Evolutionary conservation across 1,140 invertebrate species (phyloP).

Genomic region (Microplitis demolitor): DNA sequence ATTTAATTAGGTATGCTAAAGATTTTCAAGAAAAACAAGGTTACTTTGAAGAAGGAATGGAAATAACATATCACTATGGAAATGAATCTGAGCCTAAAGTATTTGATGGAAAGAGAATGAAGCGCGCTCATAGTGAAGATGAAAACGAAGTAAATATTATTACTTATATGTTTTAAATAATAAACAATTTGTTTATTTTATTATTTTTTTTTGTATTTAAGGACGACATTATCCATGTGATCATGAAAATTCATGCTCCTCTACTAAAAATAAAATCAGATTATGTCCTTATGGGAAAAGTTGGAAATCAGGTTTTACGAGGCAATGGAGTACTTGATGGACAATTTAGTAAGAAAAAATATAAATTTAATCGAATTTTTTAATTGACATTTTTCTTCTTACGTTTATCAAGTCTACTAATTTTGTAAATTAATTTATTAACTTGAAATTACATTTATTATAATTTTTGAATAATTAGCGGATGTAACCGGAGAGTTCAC

Average conservation of each 20-base stretch:
- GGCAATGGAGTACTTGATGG: constrained; percentile 50
- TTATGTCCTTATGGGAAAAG: constrained; percentile 52
- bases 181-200: constrained; percentile 17
- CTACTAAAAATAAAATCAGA: constrained; percentile 48
- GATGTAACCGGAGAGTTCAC: constrained; percentile 54
- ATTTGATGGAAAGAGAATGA: constrained; percentile 39
- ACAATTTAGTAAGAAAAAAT: constrained; percentile 51
- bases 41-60: constrained; percentile 56
- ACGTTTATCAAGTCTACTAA: too few species aligned
- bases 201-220: constrained; percentile 35
- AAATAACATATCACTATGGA: constrained; percentile 56
- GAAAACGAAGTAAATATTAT: constrained; percentile 44
- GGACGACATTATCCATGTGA: constrained; percentile 57
- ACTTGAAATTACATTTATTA: background rate
- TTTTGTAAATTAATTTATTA: background rate
- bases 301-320: constrained; percentile 45
- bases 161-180: background rate
- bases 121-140: constrained; percentile 46
- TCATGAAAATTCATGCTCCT: constrained; percentile 51
- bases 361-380: background rate
- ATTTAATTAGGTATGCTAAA: constrained; percentile 52
- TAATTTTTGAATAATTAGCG: constrained; percentile 34
- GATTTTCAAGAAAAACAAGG: constrained; percentile 54
- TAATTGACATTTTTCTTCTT: too few species aligned
- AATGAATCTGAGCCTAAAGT: constrained; percentile 24